phyloP scores from a whole-genome alignment of 37 sponge, comb jelly and placozoan species.

The Oopsacas minuta region DNA sequence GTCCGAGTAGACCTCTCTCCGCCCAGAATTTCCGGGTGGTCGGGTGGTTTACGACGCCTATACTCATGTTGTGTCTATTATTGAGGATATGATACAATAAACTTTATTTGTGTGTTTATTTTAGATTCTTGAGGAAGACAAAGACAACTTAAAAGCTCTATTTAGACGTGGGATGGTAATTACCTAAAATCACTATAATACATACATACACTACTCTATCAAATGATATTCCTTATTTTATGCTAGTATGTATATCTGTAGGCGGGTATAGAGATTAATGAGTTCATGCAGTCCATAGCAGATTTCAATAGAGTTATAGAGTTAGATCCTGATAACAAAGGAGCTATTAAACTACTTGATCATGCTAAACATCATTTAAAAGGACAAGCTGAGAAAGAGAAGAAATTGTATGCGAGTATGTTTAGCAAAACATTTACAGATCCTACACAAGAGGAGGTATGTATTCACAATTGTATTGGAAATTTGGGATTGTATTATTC shows the following conservation, averaged over 20 bases:
- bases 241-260: too few relatives aligned
- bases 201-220: too few relatives aligned
- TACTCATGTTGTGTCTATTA: too few relatives aligned
- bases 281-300: slow-evolving; percentile 57
- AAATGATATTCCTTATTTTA: too few relatives aligned
- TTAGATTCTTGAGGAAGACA: slow-evolving; percentile 48
- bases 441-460: neutral
- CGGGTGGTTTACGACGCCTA: too few relatives aligned
- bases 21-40: too few relatives aligned
- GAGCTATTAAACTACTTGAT: slow-evolving; percentile 33
- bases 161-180: slow-evolving; percentile 80
- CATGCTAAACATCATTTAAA: slow-evolving; percentile 32
- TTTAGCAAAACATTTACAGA: slow-evolving; percentile 43
- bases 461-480: too few relatives aligned
- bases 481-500: too few relatives aligned
- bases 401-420: slow-evolving; percentile 60
- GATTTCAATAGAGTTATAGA: slow-evolving; percentile 62
- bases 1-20: too few relatives aligned
- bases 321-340: slow-evolving; percentile 72
- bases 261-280: slow-evolving; percentile 49
- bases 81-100: too few relatives aligned
- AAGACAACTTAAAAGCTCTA: slow-evolving; percentile 63
- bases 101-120: too few relatives aligned
- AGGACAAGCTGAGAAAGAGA: slow-evolving; percentile 41
- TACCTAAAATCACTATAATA: neutral